These are phyloP conservation scores for Peromyscus polionotus DNA, from an alignment of 2,113 vertebrate species.

Conservation along the genomic window DNA sequence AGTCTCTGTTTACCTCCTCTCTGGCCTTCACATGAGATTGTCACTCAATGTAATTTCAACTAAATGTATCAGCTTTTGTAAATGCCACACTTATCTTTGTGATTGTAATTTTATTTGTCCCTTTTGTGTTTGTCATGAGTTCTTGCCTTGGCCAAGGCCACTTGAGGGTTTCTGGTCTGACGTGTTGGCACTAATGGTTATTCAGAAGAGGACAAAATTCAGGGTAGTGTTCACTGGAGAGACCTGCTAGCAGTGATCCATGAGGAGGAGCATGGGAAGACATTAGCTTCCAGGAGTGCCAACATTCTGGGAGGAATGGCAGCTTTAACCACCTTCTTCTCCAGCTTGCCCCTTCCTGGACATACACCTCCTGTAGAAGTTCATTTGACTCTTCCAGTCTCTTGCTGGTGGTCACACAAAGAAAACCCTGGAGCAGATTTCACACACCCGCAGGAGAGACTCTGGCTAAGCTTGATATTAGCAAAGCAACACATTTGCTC, in stretches of 20 bases:
- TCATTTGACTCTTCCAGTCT: constrained; percentile 28
- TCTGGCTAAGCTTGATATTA: accelerated
- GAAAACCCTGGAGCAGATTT: background rate
- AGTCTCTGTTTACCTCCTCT: background rate
- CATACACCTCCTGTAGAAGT: background rate
- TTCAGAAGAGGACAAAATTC: constrained; percentile 50
- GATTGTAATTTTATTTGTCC: constrained; percentile 4
- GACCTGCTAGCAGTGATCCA: background rate
- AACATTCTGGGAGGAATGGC: background rate
- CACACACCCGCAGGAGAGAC: background rate
- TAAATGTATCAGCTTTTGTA: background rate
- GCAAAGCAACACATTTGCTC: background rate
- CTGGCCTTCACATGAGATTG: too few relatives aligned
- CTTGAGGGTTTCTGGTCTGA: constrained; percentile 16
- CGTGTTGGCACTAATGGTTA: background rate
- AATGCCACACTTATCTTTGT: constrained; percentile 10
- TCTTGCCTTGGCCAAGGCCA: background rate
- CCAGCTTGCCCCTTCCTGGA: background rate
- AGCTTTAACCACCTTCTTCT: constrained; percentile 34
- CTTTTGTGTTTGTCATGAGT: background rate
- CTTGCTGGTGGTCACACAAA: background rate
- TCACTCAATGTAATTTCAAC: background rate
- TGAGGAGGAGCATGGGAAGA: background rate
- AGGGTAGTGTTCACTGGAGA: background rate
- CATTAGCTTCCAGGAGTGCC: background rate